Percentiles rank a stretch among this genome's conserved stretches.
These are phyloP conservation scores for Ictalurus furcatus DNA, from an alignment of 2,113 vertebrate genomes.

Conservation along the genomic window DNA sequence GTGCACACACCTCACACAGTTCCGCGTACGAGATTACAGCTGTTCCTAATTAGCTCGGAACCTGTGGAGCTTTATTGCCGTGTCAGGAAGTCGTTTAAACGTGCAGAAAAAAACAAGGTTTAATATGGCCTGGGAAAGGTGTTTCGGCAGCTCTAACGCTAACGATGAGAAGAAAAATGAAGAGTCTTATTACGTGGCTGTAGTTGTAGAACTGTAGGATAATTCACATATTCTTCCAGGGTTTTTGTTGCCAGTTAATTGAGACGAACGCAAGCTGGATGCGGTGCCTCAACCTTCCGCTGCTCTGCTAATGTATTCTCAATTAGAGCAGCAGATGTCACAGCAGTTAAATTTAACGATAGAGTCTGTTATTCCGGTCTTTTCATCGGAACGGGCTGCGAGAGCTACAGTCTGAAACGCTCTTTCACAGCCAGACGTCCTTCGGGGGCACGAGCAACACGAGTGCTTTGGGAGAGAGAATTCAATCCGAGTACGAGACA, in stretches of 20 bases:
- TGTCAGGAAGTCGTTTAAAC: neutral
- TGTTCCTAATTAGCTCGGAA: neutral
- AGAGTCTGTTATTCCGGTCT: slow-evolving; percentile 8
- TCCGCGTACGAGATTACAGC: neutral
- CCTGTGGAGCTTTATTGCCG: neutral
- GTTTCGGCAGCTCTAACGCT: neutral
- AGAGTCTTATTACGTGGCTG: no score
- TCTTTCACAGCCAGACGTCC: neutral
- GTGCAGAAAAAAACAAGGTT: neutral
- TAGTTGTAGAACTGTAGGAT: neutral
- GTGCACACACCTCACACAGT: neutral
- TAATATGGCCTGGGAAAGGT: neutral
- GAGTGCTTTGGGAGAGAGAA: neutral
- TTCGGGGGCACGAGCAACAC: slow-evolving; percentile 1
- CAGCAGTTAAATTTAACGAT: slow-evolving; percentile 20
- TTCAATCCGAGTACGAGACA: neutral
- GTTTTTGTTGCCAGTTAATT: neutral
- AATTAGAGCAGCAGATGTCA: slow-evolving; percentile 26
- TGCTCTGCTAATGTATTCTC: slow-evolving; percentile 16
- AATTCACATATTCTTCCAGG: neutral
- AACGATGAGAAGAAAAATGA: neutral
- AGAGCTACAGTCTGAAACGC: slow-evolving; percentile 3
- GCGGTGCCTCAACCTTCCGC: slow-evolving; percentile 10
- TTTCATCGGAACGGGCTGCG: neutral
- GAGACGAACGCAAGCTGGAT: slow-evolving; percentile 1